Evolutionary conservation across 2,888 invertebrate species (phyloP).

Genomic region (Operophtera brumata): DNA sequence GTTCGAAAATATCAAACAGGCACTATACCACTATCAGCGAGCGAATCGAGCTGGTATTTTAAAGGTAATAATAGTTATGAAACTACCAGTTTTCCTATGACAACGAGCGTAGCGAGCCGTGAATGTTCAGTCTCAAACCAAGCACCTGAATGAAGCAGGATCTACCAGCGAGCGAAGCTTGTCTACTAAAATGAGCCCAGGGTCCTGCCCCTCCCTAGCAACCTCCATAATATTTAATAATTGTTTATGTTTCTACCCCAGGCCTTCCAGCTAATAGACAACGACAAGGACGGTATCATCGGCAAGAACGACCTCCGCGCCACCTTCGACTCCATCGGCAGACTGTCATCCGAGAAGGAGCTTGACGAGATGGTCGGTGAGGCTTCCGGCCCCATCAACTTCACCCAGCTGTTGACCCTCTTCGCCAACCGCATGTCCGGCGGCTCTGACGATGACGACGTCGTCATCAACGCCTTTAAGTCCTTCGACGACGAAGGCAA

Average conservation of each 20-base stretch:
- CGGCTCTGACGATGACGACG: constrained; percentile 95
- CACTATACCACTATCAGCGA: neutral
- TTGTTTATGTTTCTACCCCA: constrained; percentile 49
- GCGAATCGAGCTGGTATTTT: neutral
- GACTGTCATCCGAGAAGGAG: constrained; percentile 94
- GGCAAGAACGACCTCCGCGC: constrained; percentile 94
- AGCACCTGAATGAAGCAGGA: neutral
- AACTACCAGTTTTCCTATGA: no score
- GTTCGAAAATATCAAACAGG: neutral
- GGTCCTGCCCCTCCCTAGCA: neutral
- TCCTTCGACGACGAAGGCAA: constrained; percentile 94
- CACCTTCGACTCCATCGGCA: constrained; percentile 95
- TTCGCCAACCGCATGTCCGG: constrained; percentile 96
- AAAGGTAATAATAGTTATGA: neutral
- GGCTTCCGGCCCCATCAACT: constrained; percentile 95
- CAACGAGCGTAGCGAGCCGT: no score
- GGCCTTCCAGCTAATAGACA: constrained; percentile 98
- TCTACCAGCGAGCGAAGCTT: neutral
- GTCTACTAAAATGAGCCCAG: neutral
- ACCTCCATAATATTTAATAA: neutral
- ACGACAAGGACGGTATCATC: constrained; percentile 95
- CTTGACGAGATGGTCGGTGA: constrained; percentile 93
- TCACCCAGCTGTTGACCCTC: constrained; percentile 95
- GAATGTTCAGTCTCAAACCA: no score
- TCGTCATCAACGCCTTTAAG: constrained; percentile 95